Evolutionary conservation across 2,113 vertebrate genomes (phyloP).

Genomic region (Neopipo cinnamomea): DNA sequence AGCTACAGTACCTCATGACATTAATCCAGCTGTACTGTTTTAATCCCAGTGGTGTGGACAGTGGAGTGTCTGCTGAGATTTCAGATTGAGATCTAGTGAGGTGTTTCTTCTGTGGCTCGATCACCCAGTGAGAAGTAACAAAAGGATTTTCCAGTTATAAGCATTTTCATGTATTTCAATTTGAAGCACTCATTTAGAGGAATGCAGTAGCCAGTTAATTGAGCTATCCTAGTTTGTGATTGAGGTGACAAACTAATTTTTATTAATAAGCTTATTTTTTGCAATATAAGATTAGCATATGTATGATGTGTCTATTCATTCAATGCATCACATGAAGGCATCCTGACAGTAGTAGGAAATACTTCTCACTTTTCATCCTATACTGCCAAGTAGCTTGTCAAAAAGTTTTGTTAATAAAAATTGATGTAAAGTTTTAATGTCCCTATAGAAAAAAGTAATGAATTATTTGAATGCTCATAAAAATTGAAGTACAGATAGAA

Average conservation of each 20-base stretch:
- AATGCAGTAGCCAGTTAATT: neutral
- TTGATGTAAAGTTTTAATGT: neutral
- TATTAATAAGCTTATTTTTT: neutral
- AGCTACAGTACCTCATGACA: neutral
- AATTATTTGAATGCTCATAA: neutral
- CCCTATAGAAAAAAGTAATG: accelerated
- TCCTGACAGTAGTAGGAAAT: neutral
- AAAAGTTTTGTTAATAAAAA: neutral
- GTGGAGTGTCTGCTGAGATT: neutral
- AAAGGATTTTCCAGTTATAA: neutral
- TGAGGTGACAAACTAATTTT: neutral
- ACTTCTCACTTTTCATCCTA: neutral
- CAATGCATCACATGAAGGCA: neutral
- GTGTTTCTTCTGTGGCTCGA: neutral
- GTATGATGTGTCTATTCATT: neutral
- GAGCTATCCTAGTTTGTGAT: neutral
- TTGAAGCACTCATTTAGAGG: conserved; percentile 2
- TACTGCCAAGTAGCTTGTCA: neutral
- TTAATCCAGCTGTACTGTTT: neutral
- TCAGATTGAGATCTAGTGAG: neutral
- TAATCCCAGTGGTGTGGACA: neutral
- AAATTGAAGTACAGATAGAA: neutral
- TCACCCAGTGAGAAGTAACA: neutral
- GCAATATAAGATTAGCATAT: neutral
- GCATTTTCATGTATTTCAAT: neutral